Percentiles rank a stretch among this genome's conserved stretches.
Evolutionary conservation across 2,113 vertebrate genomes (phyloP).

Genomic region (Gobio gobio): DNA sequence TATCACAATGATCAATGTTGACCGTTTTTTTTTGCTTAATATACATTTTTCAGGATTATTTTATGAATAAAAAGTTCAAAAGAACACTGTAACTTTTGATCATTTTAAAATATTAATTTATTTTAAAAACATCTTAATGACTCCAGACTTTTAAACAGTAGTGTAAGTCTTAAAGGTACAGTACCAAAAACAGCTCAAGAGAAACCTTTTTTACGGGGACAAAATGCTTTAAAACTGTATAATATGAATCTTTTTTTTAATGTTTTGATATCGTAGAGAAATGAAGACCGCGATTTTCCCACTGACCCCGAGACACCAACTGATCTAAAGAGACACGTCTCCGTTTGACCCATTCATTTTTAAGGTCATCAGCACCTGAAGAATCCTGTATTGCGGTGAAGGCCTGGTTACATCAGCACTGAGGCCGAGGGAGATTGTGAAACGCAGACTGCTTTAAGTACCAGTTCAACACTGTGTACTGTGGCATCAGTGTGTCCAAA

Average conservation of each 20-base stretch:
- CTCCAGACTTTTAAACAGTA: no score
- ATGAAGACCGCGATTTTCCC: neutral
- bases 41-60: no score
- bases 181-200: no score
- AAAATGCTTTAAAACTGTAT: neutral
- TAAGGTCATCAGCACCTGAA: neutral
- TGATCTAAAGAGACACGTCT: neutral
- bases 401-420: neutral
- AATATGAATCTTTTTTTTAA: neutral
- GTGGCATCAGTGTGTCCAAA: neutral
- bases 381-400: neutral
- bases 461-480: neutral
- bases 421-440: neutral
- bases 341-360: neutral
- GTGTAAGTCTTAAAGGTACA: no score
- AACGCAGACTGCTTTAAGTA: neutral
- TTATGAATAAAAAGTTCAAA: no score
- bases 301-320: neutral
- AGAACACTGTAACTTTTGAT: no score
- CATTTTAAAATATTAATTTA: no score
- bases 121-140: no score
- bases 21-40: no score
- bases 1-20: no score
- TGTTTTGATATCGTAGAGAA: neutral
- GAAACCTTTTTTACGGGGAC: neutral